phyloP scores from a whole-genome alignment of 2,888 invertebrate genomes.

The Harpalus rubripes region DNA sequence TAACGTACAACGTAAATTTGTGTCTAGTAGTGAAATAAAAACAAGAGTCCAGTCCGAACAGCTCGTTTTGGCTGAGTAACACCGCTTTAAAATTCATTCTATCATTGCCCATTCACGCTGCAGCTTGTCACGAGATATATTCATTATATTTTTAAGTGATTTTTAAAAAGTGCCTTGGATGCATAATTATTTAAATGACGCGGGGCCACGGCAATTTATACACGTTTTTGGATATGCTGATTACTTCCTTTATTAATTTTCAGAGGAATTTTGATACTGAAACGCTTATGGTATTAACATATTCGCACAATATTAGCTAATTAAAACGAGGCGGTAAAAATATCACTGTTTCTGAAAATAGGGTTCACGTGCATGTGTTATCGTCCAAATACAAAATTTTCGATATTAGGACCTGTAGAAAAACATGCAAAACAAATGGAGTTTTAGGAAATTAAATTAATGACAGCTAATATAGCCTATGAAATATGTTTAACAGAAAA shows the following conservation, averaged over 20 bases:
- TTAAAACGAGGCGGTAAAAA: too few species aligned
- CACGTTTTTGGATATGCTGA: background rate
- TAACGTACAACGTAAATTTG: constrained; percentile 12
- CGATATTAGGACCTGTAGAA: too few species aligned
- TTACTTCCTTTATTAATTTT: constrained; percentile 7
- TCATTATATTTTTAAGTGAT: constrained; percentile 44
- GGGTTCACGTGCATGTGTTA: too few species aligned
- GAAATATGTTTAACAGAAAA: too few species aligned
- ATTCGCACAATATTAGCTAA: background rate
- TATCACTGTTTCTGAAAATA: too few species aligned
- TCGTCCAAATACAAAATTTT: too few species aligned
- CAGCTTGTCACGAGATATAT: constrained; percentile 31
- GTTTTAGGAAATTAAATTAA: too few species aligned
- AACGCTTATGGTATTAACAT: background rate
- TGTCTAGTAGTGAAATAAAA: background rate
- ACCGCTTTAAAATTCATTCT: constrained; percentile 41
- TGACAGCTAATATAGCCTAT: too few species aligned
- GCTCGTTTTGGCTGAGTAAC: constrained; percentile 17
- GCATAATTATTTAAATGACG: constrained; percentile 43
- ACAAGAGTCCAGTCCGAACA: background rate
- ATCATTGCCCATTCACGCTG: background rate
- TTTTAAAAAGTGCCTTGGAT: constrained; percentile 39
- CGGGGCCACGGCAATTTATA: background rate
- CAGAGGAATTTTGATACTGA: background rate
- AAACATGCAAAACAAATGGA: too few species aligned